phyloP scores from a whole-genome alignment of 2,888 invertebrate genomes.

The Tetheella fluctuosa region DNA sequence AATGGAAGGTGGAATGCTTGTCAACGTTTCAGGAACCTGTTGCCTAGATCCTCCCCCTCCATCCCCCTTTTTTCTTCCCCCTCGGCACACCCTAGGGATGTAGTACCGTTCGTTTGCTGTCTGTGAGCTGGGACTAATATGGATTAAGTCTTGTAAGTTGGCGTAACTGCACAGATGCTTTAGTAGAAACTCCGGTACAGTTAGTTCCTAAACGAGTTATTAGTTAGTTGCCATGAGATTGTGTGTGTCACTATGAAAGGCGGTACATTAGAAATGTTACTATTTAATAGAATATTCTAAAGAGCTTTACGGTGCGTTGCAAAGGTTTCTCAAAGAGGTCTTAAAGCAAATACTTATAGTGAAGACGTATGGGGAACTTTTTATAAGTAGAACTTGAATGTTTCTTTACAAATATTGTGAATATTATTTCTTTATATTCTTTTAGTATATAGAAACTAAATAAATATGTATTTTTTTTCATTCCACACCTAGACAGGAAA shows the following conservation, averaged over 20 bases:
- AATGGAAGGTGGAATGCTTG: slow-evolving; percentile 39
- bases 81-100: slow-evolving; percentile 25
- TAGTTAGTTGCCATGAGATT: slow-evolving; percentile 11
- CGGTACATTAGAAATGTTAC: background rate
- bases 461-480: no score
- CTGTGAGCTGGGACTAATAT: slow-evolving; percentile 49
- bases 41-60: slow-evolving; percentile 38
- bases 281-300: background rate
- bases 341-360: background rate
- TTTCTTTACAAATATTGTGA: background rate
- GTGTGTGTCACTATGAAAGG: background rate
- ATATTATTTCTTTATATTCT: no score
- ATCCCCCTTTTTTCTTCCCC: slow-evolving; percentile 16
- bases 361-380: background rate
- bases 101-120: slow-evolving; percentile 33
- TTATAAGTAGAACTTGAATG: background rate
- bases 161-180: slow-evolving; percentile 37
- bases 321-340: background rate
- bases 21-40: slow-evolving; percentile 58
- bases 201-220: slow-evolving; percentile 27
- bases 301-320: background rate
- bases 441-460: no score
- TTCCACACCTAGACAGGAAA: no score
- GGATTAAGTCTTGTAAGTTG: slow-evolving; percentile 51
- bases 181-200: slow-evolving; percentile 32